Evolutionary conservation across 2,888 invertebrate genomes (phyloP).

Genomic region (Dugesia japonica): DNA sequence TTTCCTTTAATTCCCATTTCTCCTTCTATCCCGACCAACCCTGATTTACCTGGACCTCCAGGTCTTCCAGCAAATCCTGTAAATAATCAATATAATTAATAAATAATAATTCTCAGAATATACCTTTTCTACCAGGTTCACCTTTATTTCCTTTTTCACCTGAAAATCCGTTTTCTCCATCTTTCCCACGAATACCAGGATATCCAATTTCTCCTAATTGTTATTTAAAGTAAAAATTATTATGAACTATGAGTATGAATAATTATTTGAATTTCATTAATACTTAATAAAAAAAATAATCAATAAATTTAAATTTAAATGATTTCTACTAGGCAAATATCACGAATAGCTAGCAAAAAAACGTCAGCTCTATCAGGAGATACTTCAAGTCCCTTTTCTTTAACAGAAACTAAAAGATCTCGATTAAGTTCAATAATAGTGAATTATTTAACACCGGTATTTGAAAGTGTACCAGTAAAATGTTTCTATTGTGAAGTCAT

Average conservation of each 20-base stretch:
- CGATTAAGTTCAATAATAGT: neutral
- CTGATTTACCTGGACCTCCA: neutral
- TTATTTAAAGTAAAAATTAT: no score
- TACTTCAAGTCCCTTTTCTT: neutral
- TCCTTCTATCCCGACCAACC: neutral
- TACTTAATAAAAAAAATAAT: no score
- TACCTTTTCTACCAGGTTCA: conserved; percentile 21
- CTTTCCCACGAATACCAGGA: neutral
- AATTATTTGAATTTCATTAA: no score
- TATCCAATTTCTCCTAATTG: neutral
- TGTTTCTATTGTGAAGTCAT: neutral
- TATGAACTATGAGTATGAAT: no score
- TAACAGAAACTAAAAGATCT: neutral
- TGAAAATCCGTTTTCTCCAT: neutral
- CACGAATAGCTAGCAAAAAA: neutral
- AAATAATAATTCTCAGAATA: neutral
- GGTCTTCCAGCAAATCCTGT: neutral
- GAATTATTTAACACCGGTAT: neutral
- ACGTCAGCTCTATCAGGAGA: neutral
- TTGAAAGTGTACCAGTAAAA: neutral
- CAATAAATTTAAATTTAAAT: no score
- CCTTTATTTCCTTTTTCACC: conserved; percentile 14
- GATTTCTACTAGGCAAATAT: no score
- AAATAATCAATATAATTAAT: neutral
- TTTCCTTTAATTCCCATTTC: conserved; percentile 10